phyloP scores from a whole-genome alignment of 2,797 vertebrate species.

The Pteronotus mesoamericanus region DNA sequence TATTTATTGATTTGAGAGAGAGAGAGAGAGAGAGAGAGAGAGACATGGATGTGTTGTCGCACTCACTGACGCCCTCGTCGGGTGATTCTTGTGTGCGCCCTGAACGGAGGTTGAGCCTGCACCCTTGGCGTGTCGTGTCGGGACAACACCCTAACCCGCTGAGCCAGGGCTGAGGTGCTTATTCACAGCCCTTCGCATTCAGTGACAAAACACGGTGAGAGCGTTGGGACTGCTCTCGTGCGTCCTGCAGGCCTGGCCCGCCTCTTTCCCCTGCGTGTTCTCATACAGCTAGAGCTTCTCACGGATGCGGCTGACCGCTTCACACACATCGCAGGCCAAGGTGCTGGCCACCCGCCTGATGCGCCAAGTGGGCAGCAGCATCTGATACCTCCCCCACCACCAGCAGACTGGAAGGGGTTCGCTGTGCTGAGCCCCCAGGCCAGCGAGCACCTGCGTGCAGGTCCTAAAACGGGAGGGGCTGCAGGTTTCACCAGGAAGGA shows the following conservation, averaged over 20 bases:
- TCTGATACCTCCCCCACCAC: neutral
- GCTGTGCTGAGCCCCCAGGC: fast-evolving
- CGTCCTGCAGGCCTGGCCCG: neutral
- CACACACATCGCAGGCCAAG: neutral
- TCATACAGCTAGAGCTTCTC: neutral
- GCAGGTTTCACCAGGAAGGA: neutral
- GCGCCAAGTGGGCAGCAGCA: neutral
- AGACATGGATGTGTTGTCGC: neutral
- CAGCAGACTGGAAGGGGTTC: neutral
- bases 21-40: neutral
- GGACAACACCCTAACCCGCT: no score
- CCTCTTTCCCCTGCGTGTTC: neutral
- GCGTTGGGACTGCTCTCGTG: fast-evolving
- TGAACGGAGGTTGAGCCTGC: neutral
- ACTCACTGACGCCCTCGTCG: neutral
- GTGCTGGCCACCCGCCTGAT: neutral
- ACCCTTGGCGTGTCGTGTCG: no score
- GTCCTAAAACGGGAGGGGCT: neutral
- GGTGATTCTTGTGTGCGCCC: neutral
- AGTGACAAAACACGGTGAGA: no score
- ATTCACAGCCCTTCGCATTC: no score
- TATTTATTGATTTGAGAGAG: neutral
- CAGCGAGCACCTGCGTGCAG: fast-evolving
- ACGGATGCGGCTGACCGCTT: neutral
- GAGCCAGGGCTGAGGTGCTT: no score